Percentiles rank a stretch among this genome's conserved stretches.
Evolutionary conservation across 2,113 vertebrate species (phyloP).

Genomic region (Microcebus griseorufus): DNA sequence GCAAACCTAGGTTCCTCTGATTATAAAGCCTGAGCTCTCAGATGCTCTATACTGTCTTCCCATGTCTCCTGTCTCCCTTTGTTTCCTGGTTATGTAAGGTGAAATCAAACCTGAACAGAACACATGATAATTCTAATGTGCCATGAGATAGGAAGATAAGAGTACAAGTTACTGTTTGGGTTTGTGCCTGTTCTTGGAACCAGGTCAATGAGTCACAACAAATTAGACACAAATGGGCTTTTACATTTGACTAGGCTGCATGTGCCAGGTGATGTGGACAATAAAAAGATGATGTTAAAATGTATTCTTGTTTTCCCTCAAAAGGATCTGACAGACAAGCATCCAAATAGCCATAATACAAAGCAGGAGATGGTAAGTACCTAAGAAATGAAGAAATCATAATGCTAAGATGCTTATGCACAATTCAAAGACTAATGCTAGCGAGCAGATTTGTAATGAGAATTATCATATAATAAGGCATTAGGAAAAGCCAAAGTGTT

Average conservation of each 20-base stretch:
- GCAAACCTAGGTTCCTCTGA: neutral
- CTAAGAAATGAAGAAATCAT: neutral
- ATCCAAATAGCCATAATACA: neutral
- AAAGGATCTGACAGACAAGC: neutral
- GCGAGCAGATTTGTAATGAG: neutral
- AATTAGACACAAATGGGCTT: slow-evolving; percentile 5
- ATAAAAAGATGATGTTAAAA: neutral
- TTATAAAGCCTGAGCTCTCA: neutral
- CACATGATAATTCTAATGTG: slow-evolving; percentile 11
- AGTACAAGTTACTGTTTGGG: neutral
- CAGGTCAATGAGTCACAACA: neutral
- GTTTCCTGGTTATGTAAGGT: neutral
- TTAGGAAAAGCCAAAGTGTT: neutral
- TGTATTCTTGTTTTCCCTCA: neutral
- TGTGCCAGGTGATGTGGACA: neutral
- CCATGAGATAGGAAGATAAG: neutral
- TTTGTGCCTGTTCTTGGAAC: neutral
- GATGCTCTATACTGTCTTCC: neutral
- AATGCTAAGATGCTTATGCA: neutral
- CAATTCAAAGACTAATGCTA: neutral
- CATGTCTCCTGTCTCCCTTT: neutral
- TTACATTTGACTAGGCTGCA: neutral
- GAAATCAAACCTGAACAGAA: neutral
- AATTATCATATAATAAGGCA: neutral
- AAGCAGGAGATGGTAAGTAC: neutral